Evolutionary conservation across 2,888 invertebrate species (phyloP).

Genomic region (Branchipolynoe longqiensis): DNA sequence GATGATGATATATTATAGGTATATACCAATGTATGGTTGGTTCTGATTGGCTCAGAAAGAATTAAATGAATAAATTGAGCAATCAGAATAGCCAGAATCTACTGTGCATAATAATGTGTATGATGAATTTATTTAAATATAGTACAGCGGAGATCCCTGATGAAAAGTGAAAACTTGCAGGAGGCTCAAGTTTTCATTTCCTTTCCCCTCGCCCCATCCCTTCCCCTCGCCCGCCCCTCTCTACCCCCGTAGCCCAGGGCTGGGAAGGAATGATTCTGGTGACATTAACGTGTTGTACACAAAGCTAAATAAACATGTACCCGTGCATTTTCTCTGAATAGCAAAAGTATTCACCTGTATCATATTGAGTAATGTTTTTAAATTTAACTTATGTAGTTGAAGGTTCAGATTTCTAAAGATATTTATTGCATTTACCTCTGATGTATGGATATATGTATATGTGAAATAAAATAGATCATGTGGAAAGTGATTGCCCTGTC

Average conservation of each 20-base stretch:
- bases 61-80: conserved; percentile 14
- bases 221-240: not conserved
- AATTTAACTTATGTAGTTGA: conserved; percentile 62
- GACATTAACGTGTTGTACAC: conserved; percentile 52
- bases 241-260: conserved; percentile 10
- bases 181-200: conserved; percentile 22
- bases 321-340: conserved; percentile 59
- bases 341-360: conserved; percentile 60
- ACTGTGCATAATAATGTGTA: conserved; percentile 35
- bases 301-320: conserved; percentile 51
- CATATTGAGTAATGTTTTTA: conserved; percentile 62
- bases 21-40: not conserved
- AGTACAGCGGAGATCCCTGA: not conserved
- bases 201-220: not conserved
- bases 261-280: not conserved
- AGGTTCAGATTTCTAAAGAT: conserved; percentile 61
- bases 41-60: conserved; percentile 19
- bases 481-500: conserved; percentile 62
- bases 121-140: not conserved
- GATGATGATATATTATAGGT: no score
- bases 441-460: conserved; percentile 65
- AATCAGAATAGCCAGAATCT: conserved; percentile 4
- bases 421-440: conserved; percentile 64
- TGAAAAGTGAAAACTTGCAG: conserved; percentile 18
- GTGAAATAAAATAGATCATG: conserved; percentile 64